A percentile compares a stretch with the other conserved stretches of the same genome.
Conservation (phyloP, 1,140 invertebrate species). For the Vanessa tameamea region DNA sequence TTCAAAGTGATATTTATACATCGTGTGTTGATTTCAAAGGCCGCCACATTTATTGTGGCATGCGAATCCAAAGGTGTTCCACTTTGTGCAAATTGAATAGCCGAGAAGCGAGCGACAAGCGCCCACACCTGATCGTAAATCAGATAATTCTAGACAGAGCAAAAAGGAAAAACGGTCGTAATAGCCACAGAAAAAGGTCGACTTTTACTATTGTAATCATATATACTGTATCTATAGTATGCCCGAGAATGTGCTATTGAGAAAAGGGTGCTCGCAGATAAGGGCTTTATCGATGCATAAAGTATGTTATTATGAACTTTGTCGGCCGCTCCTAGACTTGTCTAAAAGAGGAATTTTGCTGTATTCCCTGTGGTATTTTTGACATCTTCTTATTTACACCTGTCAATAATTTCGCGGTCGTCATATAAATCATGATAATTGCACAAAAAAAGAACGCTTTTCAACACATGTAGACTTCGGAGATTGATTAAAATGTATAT, state of each 20-base stretch:
- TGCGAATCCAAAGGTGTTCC: slow-evolving; percentile 59
- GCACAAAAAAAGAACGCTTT: neutral
- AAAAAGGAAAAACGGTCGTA: slow-evolving; percentile 50
- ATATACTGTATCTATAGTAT: slow-evolving; percentile 49
- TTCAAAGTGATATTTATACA: slow-evolving; percentile 9
- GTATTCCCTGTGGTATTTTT: slow-evolving; percentile 59
- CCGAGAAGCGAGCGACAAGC: slow-evolving; percentile 54
- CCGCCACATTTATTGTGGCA: slow-evolving; percentile 47
- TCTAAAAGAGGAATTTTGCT: slow-evolving; percentile 52
- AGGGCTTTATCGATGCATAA: slow-evolving; percentile 73
- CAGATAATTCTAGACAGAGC: slow-evolving; percentile 51
- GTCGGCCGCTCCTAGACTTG: slow-evolving; percentile 42
- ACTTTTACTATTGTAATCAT: slow-evolving; percentile 39
- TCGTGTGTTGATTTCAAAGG: slow-evolving; percentile 41
- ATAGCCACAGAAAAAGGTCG: slow-evolving; percentile 41
- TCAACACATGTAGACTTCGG: slow-evolving; percentile 20
- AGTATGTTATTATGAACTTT: slow-evolving; percentile 73
- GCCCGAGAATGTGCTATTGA: slow-evolving; percentile 64
- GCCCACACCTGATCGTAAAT: slow-evolving; percentile 68
- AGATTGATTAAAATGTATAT: slow-evolving; percentile 25
- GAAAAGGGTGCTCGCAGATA: slow-evolving; percentile 69
- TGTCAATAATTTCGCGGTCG: slow-evolving; percentile 61
- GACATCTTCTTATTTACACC: slow-evolving; percentile 69
- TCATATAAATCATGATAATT: slow-evolving; percentile 39
- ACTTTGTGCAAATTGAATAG: slow-evolving; percentile 68